Conservation (phyloP, 2,113 vertebrate species). For the Spea multiplicata region DNA sequence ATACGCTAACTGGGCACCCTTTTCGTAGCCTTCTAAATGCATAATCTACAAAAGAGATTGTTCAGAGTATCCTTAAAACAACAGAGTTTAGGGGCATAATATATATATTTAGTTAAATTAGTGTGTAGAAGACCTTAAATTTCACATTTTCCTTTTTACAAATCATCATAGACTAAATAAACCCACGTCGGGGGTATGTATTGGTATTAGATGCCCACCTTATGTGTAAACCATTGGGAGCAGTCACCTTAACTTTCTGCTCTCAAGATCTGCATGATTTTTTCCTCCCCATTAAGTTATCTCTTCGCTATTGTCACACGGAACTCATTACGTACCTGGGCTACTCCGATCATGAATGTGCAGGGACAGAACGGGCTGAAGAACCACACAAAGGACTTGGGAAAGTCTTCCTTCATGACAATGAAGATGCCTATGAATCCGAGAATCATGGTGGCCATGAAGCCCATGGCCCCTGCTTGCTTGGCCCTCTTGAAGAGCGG, state of each 20-base stretch:
- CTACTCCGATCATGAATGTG: slow-evolving; percentile 88
- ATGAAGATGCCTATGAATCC: slow-evolving; percentile 88
- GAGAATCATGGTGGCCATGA: slow-evolving; percentile 84
- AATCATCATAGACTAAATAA: no score
- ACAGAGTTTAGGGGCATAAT: no score
- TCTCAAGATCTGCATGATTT: no score
- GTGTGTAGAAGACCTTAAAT: no score
- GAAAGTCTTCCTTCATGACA: slow-evolving; percentile 86
- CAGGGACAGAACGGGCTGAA: slow-evolving; percentile 90
- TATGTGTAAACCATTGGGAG: not conserved
- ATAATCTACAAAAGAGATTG: slow-evolving; percentile 76
- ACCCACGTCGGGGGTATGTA: no score
- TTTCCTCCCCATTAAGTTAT: no score
- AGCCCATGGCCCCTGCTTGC: slow-evolving; percentile 89
- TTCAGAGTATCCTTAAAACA: no score
- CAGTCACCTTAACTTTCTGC: not conserved
- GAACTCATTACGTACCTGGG: slow-evolving; percentile 86
- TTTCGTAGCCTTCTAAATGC: slow-evolving; percentile 86
- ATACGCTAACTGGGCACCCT: slow-evolving; percentile 83
- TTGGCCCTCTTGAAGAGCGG: slow-evolving; percentile 95
- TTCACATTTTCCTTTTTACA: no score
- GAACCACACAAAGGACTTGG: slow-evolving; percentile 85
- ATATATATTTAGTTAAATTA: no score
- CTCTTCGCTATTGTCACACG: not conserved
- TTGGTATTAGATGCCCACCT: no score